Evolutionary conservation across 2,797 vertebrate genomes (phyloP), one percentile per base, ranked within the genome.

Genomic region (Merluccius polli): DNA sequence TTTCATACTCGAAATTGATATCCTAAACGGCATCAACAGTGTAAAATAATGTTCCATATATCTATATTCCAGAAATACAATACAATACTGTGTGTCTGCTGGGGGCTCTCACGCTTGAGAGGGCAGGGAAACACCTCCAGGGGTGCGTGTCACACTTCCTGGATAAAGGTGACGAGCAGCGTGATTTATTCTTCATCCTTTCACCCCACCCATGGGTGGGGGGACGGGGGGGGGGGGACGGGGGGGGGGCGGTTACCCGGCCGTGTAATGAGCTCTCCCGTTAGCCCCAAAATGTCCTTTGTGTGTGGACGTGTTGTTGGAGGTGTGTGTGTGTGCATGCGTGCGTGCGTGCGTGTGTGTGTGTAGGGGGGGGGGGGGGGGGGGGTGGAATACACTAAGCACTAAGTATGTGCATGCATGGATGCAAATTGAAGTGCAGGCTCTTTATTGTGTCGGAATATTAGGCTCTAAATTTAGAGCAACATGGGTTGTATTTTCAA

Each of bases 191-290:
- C 5, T 88, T 89, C 86, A 89, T 89, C 88, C 80, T 73, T 85
- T 74, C 86, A 88, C 86, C 82, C 59, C 27, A 1, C 10, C 10
- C 24, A 13, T 12, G 59, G n/a, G 2, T 27, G 59, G 59, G n/a
- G 9, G n/a, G 0, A 24, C 7, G 4, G 24, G 8, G 59, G 59
- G 24, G 24, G 1, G n/a, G 10, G 59, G 24, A 5, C 70, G 81
- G 85, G 75, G 89, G 89, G 89, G 81, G 84, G 91, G 92, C 86
- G 79, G 86, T 85, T 88, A 88, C 90, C 87, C 90, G 91, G 82
- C 86, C 87, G 74, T 93, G 89, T 92, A 93, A 92, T 91, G 91
- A 92, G 90, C 84, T 91, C 89, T 90, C 24, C 59, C 24, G 78
- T 91, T 89, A 87, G 86, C 85, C 85, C 59, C 59, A 65, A 91